These are phyloP conservation scores for Eonycteris spelaea DNA, from an alignment of 2,113 vertebrate genomes.

Conservation along the genomic window DNA sequence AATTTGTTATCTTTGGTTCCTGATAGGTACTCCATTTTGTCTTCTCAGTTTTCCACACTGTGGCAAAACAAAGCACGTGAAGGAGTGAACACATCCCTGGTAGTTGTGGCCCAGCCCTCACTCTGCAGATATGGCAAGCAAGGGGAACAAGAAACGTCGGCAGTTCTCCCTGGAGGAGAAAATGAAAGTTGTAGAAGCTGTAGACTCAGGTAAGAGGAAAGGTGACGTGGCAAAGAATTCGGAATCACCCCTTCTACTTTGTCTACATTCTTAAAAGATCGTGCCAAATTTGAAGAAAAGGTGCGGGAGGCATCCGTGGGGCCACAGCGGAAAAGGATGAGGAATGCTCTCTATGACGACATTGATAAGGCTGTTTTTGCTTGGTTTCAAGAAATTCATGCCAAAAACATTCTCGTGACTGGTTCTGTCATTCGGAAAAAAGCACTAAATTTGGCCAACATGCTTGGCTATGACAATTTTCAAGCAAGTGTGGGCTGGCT, in stretches of 20 bases:
- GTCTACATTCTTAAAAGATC: slow-evolving; percentile 42
- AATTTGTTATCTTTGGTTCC: slow-evolving; percentile 24
- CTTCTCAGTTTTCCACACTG: slow-evolving; percentile 47
- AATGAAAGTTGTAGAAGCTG: slow-evolving; percentile 41
- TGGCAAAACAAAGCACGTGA: background rate
- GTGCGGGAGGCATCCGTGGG: background rate
- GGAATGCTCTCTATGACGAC: background rate
- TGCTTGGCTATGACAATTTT: slow-evolving; percentile 52
- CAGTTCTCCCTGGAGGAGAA: slow-evolving; percentile 53
- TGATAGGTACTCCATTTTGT: slow-evolving; percentile 19
- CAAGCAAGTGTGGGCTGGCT: slow-evolving; percentile 51
- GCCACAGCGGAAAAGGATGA: background rate
- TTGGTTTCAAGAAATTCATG: slow-evolving; percentile 51
- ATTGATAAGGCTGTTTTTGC: slow-evolving; percentile 44
- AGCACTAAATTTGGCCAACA: slow-evolving; percentile 54
- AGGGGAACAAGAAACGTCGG: background rate
- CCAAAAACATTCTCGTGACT: slow-evolving; percentile 47
- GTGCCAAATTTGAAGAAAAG: slow-evolving; percentile 40
- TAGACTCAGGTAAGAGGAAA: slow-evolving; percentile 35
- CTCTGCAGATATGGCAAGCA: background rate
- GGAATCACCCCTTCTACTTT: slow-evolving; percentile 3
- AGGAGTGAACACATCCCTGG: background rate
- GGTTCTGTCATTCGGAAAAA: slow-evolving; percentile 34
- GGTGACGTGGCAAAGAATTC: slow-evolving; percentile 9
- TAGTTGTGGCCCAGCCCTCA: background rate